Evolutionary conservation across 2,113 vertebrate genomes (phyloP).

Genomic region (Gasterosteus aculeatus): DNA sequence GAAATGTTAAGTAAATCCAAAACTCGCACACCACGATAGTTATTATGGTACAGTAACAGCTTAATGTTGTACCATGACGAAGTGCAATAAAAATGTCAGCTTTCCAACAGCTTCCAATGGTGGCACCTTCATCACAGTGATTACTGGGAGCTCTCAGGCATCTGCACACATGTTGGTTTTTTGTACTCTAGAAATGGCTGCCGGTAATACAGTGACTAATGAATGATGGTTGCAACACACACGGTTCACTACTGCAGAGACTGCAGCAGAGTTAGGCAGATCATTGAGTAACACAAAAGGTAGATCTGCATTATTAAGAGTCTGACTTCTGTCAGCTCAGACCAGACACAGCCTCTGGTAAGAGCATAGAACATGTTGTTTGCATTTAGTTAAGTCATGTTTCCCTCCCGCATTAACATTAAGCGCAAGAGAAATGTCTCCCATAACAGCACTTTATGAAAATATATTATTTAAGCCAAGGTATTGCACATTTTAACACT

Average conservation of each 20-base stretch:
- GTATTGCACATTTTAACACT: slow-evolving; percentile 12
- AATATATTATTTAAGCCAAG: slow-evolving; percentile 8
- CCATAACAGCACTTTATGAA: slow-evolving; percentile 3
- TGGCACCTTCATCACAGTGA: slow-evolving; percentile 55
- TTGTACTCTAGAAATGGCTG: slow-evolving; percentile 44
- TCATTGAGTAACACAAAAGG: slow-evolving; percentile 35
- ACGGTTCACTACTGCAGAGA: slow-evolving; percentile 22
- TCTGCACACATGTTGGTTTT: slow-evolving; percentile 58
- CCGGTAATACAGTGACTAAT: slow-evolving; percentile 40
- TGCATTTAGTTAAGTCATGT: slow-evolving; percentile 19
- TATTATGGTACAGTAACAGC: slow-evolving; percentile 21
- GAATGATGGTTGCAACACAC: slow-evolving; percentile 37
- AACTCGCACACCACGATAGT: slow-evolving; percentile 19
- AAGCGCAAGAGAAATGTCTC: neutral
- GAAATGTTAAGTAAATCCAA: slow-evolving; percentile 19
- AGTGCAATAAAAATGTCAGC: slow-evolving; percentile 48
- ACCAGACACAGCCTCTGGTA: slow-evolving; percentile 20
- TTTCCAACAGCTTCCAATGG: slow-evolving; percentile 47
- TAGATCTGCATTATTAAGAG: slow-evolving; percentile 32
- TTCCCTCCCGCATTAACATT: slow-evolving; percentile 4
- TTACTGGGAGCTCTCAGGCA: slow-evolving; percentile 45
- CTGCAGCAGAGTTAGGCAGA: slow-evolving; percentile 33
- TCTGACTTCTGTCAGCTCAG: slow-evolving; percentile 20
- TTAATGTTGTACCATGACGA: slow-evolving; percentile 29
- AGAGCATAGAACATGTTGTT: slow-evolving; percentile 26